Percentiles rank a stretch among this genome's conserved stretches.
Conservation (phyloP, 2,113 vertebrate genomes). For the Mirounga angustirostris region DNA sequence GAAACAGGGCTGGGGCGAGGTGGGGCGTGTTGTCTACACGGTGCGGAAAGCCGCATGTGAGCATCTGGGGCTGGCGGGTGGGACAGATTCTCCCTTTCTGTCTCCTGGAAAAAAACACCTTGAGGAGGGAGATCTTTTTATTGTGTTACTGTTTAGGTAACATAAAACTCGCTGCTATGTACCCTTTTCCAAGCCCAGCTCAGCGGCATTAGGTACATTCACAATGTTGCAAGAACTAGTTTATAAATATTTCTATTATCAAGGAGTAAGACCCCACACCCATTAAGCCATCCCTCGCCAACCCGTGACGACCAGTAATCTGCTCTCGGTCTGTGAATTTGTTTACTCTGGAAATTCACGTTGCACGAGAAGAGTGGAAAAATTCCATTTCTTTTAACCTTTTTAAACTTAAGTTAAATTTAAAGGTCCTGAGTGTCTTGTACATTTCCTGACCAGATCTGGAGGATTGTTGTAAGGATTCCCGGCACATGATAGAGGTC, state of each 20-base stretch:
- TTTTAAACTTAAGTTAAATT: neutral
- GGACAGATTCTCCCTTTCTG: neutral
- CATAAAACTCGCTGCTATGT: neutral
- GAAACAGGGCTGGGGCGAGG: fast-evolving
- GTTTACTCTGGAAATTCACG: neutral
- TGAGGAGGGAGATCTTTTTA: fast-evolving
- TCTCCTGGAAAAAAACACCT: neutral
- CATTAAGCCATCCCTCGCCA: neutral
- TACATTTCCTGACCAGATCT: fast-evolving
- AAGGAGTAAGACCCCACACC: fast-evolving
- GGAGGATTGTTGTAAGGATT: fast-evolving
- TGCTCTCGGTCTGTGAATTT: neutral
- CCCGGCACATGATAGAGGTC: fast-evolving
- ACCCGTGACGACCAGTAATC: neutral
- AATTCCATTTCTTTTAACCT: neutral
- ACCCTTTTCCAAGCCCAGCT: neutral
- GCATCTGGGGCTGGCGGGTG: fast-evolving
- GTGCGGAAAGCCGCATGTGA: fast-evolving
- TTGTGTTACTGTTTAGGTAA: neutral
- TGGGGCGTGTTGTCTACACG: neutral
- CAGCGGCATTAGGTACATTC: neutral
- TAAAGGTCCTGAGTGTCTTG: neutral
- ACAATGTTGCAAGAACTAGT: neutral
- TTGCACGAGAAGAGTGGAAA: fast-evolving
- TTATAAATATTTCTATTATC: neutral